These are phyloP conservation scores for Oenanthe melanoleuca DNA, from an alignment of 2,113 vertebrate species.

Conservation along the genomic window DNA sequence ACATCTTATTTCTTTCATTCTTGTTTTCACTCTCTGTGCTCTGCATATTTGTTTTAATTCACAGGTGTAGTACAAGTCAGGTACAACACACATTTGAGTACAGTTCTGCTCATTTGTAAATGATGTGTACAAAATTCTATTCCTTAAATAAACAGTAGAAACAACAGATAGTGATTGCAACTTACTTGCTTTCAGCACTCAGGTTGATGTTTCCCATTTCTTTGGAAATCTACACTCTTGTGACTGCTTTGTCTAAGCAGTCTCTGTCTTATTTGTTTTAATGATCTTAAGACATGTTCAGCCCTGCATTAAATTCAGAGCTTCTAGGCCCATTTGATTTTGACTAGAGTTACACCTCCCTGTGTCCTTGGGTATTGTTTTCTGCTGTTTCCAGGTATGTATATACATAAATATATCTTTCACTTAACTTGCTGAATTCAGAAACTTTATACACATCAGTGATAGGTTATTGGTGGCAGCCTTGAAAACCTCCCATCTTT, in stretches of 20 bases:
- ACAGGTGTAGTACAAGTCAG: not conserved
- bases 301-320: not conserved
- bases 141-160: not conserved
- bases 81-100: not conserved
- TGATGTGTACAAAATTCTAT: not conserved
- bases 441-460: not conserved
- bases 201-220: not conserved
- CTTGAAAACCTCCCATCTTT: not conserved
- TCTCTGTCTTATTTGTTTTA: not conserved
- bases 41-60: not conserved
- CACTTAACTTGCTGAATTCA: not conserved
- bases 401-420: not conserved
- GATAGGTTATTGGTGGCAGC: not conserved
- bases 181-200: not conserved
- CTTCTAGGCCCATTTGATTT: not conserved
- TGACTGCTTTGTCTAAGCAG: not conserved
- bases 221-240: not conserved
- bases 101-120: not conserved
- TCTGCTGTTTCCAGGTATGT: not conserved
- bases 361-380: not conserved
- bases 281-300: not conserved
- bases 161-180: not conserved
- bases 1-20: not conserved
- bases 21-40: not conserved
- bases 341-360: not conserved